A percentile compares a stretch with the other conserved stretches of the same genome.
Conservation (phyloP, 1,140 invertebrate genomes). For the Pinna nobilis region DNA sequence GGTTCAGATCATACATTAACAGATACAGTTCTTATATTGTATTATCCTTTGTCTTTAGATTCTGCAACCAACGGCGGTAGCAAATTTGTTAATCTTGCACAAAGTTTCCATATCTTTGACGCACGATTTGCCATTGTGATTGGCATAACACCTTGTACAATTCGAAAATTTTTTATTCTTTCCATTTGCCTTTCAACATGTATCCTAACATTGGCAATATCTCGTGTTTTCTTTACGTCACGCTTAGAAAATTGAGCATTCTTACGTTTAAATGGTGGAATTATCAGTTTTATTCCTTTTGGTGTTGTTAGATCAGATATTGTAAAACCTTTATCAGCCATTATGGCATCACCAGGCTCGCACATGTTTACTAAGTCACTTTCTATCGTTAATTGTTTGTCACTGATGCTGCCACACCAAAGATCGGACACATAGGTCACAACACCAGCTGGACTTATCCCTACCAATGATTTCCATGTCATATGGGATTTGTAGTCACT, state of each 20-base stretch:
- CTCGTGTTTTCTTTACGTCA: neutral
- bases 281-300: constrained; percentile 28
- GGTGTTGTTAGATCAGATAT: constrained; percentile 20
- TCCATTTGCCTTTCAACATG: constrained; percentile 33
- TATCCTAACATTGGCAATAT: constrained; percentile 25
- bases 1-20: too few species aligned
- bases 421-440: constrained; percentile 30
- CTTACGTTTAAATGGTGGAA: constrained; percentile 43
- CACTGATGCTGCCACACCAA: constrained; percentile 27
- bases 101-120: constrained; percentile 20
- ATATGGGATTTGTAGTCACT: constrained; percentile 36
- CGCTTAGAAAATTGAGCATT: neutral
- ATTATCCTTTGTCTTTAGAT: too few species aligned
- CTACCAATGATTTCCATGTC: constrained; percentile 41
- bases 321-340: constrained; percentile 34
- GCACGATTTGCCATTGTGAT: constrained; percentile 4
- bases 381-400: constrained; percentile 31
- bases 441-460: constrained; percentile 37
- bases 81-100: constrained; percentile 24
- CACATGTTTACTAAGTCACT: constrained; percentile 21
- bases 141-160: constrained; percentile 27
- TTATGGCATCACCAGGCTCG: constrained; percentile 22
- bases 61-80: constrained; percentile 27
- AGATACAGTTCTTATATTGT: too few species aligned
- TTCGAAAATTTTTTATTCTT: constrained; percentile 30